Conservation (phyloP, 2,888 invertebrate genomes). For the Yponomeuta cagnagella region DNA sequence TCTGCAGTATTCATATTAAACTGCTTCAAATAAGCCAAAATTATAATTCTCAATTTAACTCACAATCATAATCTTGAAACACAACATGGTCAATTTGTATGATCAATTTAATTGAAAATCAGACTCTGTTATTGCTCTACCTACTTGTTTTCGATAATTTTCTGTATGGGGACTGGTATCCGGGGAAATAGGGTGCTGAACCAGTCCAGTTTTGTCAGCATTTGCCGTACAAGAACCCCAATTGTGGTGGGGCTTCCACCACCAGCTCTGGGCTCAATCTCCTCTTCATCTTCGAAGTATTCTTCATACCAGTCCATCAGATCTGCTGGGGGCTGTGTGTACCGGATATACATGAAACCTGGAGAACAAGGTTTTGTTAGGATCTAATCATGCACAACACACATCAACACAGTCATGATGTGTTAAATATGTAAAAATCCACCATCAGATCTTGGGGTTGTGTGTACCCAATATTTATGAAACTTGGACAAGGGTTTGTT, state of each 20-base stretch:
- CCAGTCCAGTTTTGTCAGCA: constrained; percentile 98
- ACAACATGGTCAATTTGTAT: no score
- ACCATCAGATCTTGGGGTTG: no score
- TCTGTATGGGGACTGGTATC: constrained; percentile 98
- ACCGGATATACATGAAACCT: constrained; percentile 89
- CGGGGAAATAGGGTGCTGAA: constrained; percentile 98
- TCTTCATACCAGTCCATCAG: constrained; percentile 98
- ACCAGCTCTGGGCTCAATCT: constrained; percentile 98
- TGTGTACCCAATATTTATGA: no score
- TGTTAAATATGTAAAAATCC: no score
- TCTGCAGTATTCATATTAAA: no score
- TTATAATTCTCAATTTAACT: no score
- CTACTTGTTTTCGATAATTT: constrained; percentile 87
- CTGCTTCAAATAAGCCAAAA: no score
- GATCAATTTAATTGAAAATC: no score
- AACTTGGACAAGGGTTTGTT: no score
- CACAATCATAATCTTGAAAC: no score
- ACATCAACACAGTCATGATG: no score
- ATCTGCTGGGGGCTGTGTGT: constrained; percentile 96
- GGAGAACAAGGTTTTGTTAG: constrained; percentile 18
- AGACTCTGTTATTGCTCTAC: neutral
- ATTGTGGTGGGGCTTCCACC: constrained; percentile 95
- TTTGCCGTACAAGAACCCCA: constrained; percentile 93
- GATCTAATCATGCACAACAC: no score
- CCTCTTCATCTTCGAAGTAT: constrained; percentile 97